Conservation (phyloP, 2,113 vertebrate genomes). For the Colossoma macropomum region DNA sequence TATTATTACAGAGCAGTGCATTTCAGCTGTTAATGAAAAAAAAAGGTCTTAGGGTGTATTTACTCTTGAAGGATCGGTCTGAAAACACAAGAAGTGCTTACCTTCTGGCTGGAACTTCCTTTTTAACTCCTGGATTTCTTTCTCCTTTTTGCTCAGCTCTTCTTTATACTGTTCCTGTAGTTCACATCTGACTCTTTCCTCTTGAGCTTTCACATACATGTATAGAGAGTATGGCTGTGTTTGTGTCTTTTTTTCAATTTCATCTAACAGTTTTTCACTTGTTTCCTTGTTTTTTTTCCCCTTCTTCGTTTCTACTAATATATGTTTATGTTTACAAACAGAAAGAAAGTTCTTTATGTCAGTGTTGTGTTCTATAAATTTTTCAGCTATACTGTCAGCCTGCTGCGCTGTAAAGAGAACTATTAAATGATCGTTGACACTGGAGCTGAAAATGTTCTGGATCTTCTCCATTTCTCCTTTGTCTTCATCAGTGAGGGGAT, state of each 20-base stretch:
- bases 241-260: background rate
- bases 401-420: background rate
- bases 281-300: background rate
- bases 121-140: background rate
- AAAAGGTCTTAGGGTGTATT: no score
- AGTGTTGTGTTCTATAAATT: background rate
- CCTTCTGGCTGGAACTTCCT: background rate
- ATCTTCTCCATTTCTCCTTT: slow-evolving; percentile 46
- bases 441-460: slow-evolving; percentile 16
- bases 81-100: background rate
- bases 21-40: no score
- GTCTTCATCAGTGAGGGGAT: slow-evolving; percentile 41
- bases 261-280: background rate
- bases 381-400: background rate
- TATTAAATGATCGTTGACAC: background rate
- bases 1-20: no score
- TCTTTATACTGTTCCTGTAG: no score
- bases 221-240: background rate
- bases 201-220: background rate
- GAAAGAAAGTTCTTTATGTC: background rate
- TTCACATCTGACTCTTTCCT: background rate
- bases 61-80: no score
- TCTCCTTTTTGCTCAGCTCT: background rate
- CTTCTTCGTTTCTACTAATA: background rate
- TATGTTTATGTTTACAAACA: background rate